Base-by-base conservation (phyloP, 64 coral and sea anemone genomes). In the Anthopleura sola region DNA sequence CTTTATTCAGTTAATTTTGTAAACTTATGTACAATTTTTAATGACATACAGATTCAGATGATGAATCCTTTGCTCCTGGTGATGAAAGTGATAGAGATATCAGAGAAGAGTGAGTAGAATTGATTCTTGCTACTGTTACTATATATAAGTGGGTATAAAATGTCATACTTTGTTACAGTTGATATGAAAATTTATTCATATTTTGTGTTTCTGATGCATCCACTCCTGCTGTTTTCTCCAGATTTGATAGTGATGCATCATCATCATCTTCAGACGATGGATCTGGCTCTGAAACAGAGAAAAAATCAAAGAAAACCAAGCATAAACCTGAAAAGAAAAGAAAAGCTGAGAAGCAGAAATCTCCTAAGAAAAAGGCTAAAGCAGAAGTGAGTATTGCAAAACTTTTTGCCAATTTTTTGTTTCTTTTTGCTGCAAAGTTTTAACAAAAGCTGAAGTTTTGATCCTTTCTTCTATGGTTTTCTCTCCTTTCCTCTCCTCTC, bases 231-330 rank as follows among this genome's bases (percentile, higher is more conserved):
- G 12, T 53, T 51, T 82, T 28, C n/a, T 71, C 10, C 31, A 98
- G 95, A 78, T 98, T 88, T 81, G 95, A 93, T 80, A 98, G 95
- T 75, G 83, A 98, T 26, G 78, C 91, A 2, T 98, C 95, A 24
- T 83, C 91, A 28, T 93, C 92, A 32, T 78, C 86, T 16, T 74
- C 85, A 23, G 90, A 75, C 5, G 86, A 84, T 34, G 92, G 53
- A 53, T 91, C 78, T 29, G 95, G 37, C 75, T 95, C 93, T 46
- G 92, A 85, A 20, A 76, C 50, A 15, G 89, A 84, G 16, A 66
- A 75, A 33, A 87, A 91, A 85, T 32, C 36, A 11, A 84, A 85
- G 24, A 91, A 86, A 83, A 75, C 92, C 47, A 89, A 95, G 18
- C 36, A 88, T 21, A 92, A 96, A 48, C 86, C 89, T 28, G 92